phyloP scores from a whole-genome alignment of 2,113 vertebrate species.

The Mirza zaza region DNA sequence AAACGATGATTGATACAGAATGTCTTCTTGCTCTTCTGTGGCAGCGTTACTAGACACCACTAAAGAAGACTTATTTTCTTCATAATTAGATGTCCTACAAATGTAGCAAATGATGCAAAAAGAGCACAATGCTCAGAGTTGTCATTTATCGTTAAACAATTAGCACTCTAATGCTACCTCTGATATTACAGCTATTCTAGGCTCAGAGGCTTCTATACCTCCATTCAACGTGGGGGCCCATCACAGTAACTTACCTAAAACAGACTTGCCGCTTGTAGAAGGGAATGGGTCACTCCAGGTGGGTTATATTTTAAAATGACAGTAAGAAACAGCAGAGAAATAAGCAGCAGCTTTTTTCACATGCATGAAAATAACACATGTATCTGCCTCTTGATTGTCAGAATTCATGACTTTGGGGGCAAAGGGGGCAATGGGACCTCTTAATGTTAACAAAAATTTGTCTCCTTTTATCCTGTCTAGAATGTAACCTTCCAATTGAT shows the following conservation, averaged over 20 bases:
- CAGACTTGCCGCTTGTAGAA: constrained; percentile 67
- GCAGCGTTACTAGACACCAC: constrained; percentile 64
- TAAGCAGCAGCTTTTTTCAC: constrained; percentile 49
- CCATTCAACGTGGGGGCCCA: constrained; percentile 55
- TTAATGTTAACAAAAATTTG: neutral
- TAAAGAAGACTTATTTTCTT: constrained; percentile 77
- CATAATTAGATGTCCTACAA: constrained; percentile 83
- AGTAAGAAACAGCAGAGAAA: constrained; percentile 63
- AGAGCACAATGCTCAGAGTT: constrained; percentile 83
- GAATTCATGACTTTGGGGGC: neutral
- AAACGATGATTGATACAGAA: constrained; percentile 37
- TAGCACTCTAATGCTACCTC: constrained; percentile 78
- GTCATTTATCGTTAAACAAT: constrained; percentile 85
- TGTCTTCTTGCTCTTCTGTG: constrained; percentile 59
- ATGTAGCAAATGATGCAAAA: constrained; percentile 82
- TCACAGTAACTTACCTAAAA: constrained; percentile 75
- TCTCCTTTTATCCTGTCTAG: neutral
- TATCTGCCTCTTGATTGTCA: constrained; percentile 52
- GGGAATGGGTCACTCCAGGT: constrained; percentile 70
- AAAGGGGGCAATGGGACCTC: neutral
- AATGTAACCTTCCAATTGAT: neutral
- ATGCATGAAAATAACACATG: neutral
- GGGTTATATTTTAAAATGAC: constrained; percentile 71
- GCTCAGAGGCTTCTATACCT: constrained; percentile 68
- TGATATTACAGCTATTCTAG: constrained; percentile 73